phyloP scores from a whole-genome alignment of 2,888 invertebrate species.

The Nemapogon koenigi region DNA sequence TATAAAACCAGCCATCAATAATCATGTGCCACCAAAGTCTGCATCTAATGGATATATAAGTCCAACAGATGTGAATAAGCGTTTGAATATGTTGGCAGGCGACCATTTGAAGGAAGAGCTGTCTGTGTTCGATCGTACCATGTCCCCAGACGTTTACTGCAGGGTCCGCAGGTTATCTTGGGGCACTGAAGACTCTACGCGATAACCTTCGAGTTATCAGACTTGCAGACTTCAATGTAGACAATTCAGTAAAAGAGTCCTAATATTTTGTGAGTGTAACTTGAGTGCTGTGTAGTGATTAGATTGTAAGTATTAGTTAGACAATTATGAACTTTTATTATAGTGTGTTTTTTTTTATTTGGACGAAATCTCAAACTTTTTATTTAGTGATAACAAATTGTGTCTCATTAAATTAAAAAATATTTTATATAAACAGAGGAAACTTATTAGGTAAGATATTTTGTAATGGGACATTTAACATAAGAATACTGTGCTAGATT shows the following conservation, averaged over 20 bases:
- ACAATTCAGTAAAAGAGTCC: too few species aligned
- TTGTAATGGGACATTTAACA: not conserved
- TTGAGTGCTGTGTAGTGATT: conserved; percentile 27
- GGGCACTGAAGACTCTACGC: conserved; percentile 53
- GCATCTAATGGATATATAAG: conserved; percentile 47
- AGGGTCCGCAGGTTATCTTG: conserved; percentile 59
- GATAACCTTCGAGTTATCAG: conserved; percentile 53
- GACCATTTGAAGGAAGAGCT: conserved; percentile 43
- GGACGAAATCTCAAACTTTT: conserved; percentile 21
- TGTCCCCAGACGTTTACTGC: conserved; percentile 59
- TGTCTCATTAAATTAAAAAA: conserved; percentile 66
- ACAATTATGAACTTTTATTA: conserved; percentile 12
- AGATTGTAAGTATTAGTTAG: conserved; percentile 44
- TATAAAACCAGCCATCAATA: conserved; percentile 39
- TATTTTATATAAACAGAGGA: conserved; percentile 55
- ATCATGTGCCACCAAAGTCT: conserved; percentile 36
- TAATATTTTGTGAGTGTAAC: too few species aligned
- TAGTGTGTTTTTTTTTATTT: conserved; percentile 3
- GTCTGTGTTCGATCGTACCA: conserved; percentile 48
- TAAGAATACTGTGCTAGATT: too few species aligned
- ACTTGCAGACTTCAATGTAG: conserved; percentile 40
- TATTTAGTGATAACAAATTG: conserved; percentile 60
- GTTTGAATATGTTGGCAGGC: conserved; percentile 44
- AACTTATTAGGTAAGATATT: conserved; percentile 48
- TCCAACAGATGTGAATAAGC: conserved; percentile 48